Percentiles rank a stretch among this genome's conserved stretches.
Conservation (phyloP, 1,140 invertebrate species). For the Periplaneta americana region DNA sequence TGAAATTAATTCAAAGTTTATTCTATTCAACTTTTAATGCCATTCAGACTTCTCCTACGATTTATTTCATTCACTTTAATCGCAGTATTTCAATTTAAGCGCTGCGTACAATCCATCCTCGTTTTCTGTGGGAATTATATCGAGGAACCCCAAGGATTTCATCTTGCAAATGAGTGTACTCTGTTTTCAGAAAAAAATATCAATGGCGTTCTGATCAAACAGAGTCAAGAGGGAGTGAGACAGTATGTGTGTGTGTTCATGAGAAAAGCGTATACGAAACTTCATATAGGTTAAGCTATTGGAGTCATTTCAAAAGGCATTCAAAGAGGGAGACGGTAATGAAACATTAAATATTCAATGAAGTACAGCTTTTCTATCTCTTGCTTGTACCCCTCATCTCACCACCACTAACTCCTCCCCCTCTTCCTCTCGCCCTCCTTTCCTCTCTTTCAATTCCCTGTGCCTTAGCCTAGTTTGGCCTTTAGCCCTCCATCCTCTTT, state of each 20-base stretch:
- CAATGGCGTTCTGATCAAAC: conserved; percentile 11
- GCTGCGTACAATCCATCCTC: background rate
- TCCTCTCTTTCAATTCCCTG: conserved; percentile 6
- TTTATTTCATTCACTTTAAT: background rate
- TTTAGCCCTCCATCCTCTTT: background rate
- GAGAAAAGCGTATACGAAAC: background rate
- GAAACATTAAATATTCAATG: conserved; percentile 13
- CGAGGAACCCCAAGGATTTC: background rate
- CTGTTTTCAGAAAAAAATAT: background rate
- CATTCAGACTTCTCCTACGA: background rate
- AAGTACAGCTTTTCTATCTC: conserved; percentile 11
- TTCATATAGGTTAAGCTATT: conserved; percentile 10
- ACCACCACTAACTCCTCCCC: too few relatives aligned
- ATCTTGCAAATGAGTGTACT: background rate
- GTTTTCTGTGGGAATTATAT: background rate
- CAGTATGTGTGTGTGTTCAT: background rate
- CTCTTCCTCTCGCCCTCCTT: too few relatives aligned
- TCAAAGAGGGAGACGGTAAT: conserved; percentile 1
- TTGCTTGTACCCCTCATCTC: background rate
- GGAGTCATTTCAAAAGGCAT: conserved; percentile 12
- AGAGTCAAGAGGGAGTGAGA: background rate
- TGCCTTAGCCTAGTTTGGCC: conserved; percentile 8
- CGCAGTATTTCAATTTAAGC: background rate
- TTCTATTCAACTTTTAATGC: too few relatives aligned
- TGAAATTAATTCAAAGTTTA: too few relatives aligned